phyloP scores from a whole-genome alignment of 2,797 vertebrate genomes.

The Myotis vivesi region DNA sequence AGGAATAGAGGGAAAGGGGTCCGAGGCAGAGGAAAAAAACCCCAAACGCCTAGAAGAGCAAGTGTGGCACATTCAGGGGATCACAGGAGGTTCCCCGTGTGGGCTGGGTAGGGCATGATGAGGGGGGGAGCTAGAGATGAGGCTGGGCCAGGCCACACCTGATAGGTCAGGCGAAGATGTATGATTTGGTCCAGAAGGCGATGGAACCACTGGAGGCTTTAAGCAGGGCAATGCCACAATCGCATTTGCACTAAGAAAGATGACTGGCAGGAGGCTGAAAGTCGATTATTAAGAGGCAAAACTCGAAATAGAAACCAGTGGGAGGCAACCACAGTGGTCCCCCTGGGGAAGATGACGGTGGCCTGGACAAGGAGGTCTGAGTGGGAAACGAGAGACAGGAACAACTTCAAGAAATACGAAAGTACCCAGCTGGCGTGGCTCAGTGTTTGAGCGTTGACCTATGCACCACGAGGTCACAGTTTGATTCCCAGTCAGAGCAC shows the following conservation, averaged over 20 bases:
- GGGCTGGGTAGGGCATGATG: fast-evolving
- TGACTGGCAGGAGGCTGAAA: not conserved
- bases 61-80: not conserved
- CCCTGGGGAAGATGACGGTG: fast-evolving
- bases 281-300: not conserved
- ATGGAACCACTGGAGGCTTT: not conserved
- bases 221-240: no score
- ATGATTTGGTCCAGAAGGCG: not conserved
- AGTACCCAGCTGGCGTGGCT: no score
- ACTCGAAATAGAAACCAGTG: not conserved
- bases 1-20: not conserved
- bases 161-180: no score
- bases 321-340: not conserved
- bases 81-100: fast-evolving
- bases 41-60: not conserved
- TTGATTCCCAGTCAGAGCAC: no score
- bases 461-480: no score
- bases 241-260: not conserved
- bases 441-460: no score
- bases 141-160: not conserved
- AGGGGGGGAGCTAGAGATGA: no score
- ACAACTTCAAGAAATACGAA: not conserved
- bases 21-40: not conserved
- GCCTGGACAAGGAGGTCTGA: not conserved
- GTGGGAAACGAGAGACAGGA: not conserved